Conservation (phyloP, 2,797 vertebrate species). For the Ficedula albicollis region DNA sequence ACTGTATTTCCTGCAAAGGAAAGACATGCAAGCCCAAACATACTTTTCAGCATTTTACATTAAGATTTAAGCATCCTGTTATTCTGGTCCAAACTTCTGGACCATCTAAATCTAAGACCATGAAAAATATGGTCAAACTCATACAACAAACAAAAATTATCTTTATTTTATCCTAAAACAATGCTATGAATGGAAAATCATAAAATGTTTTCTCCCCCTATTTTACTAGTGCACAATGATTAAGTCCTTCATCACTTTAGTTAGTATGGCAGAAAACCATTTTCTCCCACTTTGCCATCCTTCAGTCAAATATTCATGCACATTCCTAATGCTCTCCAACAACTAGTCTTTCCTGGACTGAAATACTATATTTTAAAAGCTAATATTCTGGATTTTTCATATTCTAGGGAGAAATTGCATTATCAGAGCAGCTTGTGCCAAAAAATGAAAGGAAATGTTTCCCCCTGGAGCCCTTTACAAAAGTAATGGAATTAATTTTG, state of each 20-base stretch:
- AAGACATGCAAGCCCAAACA: background rate
- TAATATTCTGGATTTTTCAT: background rate
- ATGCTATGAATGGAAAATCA: background rate
- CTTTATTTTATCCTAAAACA: background rate
- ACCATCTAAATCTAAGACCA: background rate
- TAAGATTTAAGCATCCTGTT: background rate
- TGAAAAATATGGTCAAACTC: background rate
- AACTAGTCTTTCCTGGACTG: background rate
- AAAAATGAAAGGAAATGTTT: background rate
- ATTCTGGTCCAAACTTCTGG: background rate
- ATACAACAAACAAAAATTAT: background rate
- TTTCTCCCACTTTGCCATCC: background rate
- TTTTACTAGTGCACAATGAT: background rate
- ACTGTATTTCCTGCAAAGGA: background rate
- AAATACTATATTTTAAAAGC: background rate
- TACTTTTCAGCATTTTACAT: background rate
- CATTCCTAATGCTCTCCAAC: background rate
- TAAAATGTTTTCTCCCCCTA: background rate
- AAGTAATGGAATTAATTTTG: background rate
- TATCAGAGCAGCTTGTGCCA: background rate
- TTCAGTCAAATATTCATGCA: background rate
- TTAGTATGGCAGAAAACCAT: background rate
- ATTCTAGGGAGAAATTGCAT: background rate
- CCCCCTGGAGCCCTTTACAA: background rate
- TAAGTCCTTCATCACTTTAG: background rate